phyloP scores from a whole-genome alignment of 2,113 vertebrate species.

The Pomatorhinus ruficollis region DNA sequence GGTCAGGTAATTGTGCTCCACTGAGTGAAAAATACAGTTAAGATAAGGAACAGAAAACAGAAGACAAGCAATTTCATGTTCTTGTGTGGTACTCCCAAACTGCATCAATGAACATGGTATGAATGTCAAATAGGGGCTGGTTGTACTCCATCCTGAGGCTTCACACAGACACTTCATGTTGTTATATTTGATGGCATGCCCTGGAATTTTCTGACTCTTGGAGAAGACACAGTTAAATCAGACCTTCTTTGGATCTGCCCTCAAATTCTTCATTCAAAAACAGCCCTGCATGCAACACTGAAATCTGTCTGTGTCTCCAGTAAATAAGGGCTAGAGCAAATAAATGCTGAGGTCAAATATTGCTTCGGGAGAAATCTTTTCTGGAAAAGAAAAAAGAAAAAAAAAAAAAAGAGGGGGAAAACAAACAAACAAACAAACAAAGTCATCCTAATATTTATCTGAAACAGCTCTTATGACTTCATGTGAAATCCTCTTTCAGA shows the following conservation, averaged over 20 bases:
- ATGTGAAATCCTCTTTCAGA: background rate
- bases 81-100: background rate
- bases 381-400: background rate
- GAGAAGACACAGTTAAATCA: background rate
- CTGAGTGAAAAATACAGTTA: background rate
- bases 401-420: rapidly evolving
- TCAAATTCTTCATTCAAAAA: background rate
- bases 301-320: background rate
- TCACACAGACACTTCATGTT: background rate
- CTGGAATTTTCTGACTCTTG: background rate
- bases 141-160: background rate
- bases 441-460: background rate
- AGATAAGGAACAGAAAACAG: background rate
- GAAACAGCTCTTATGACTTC: background rate
- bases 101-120: background rate
- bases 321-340: background rate
- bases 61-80: background rate
- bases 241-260: background rate
- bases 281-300: background rate
- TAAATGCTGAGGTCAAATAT: background rate
- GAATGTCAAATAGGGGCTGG: background rate
- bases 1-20: background rate
- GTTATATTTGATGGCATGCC: background rate
- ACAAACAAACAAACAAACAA: background rate
- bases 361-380: background rate